These are phyloP conservation scores for Heliangelus exortis DNA, from an alignment of 2,797 vertebrate species.

Conservation along the genomic window DNA sequence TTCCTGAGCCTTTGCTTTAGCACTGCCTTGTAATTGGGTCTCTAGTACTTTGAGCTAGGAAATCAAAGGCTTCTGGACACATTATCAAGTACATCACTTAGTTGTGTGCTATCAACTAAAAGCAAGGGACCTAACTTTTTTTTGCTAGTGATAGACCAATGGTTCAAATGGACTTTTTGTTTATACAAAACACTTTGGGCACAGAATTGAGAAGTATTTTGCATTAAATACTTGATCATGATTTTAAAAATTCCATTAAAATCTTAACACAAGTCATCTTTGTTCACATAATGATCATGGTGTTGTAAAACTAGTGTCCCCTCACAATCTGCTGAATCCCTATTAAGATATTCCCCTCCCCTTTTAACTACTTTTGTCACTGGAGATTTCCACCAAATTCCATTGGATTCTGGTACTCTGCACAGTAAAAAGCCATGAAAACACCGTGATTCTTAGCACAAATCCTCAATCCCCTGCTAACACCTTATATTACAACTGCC, in stretches of 20 bases:
- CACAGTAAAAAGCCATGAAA: constrained; percentile 77
- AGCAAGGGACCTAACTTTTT: neutral
- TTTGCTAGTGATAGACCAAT: neutral
- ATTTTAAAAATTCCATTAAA: neutral
- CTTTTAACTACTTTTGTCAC: constrained; percentile 32
- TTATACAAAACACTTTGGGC: neutral
- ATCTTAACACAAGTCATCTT: neutral
- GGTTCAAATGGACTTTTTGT: neutral
- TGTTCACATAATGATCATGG: neutral
- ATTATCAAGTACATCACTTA: neutral
- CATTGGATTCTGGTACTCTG: constrained; percentile 64
- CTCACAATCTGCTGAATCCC: neutral
- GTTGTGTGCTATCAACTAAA: neutral
- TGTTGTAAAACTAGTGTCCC: neutral
- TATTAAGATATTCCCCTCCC: neutral
- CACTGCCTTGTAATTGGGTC: neutral
- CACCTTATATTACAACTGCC: constrained; percentile 73
- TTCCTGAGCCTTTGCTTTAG: neutral
- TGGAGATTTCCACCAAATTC: constrained; percentile 70
- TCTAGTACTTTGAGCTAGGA: neutral
- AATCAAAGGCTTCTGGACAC: neutral
- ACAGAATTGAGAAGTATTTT: neutral
- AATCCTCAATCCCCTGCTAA: constrained; percentile 76
- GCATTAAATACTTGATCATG: neutral
- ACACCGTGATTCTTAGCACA: constrained; percentile 72